phyloP scores from a whole-genome alignment of 1,140 invertebrate species.

The Drosophila trapezifrons region DNA sequence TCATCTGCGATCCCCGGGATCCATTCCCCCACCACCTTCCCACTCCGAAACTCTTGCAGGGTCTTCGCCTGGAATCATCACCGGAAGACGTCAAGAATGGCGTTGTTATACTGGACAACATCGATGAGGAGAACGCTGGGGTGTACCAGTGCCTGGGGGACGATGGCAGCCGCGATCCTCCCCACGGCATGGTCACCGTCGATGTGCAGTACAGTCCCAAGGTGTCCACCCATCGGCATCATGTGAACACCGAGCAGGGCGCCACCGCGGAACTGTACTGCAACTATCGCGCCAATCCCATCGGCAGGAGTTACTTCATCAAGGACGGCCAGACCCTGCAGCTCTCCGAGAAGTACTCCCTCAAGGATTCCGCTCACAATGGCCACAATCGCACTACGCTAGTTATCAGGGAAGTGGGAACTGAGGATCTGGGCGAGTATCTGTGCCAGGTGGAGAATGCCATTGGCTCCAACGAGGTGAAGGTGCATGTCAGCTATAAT shows the following conservation, averaged over 20 bases:
- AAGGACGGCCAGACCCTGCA: conserved; percentile 61
- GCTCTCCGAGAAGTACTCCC: conserved; percentile 64
- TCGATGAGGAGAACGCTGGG: conserved; percentile 68
- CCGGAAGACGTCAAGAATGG: conserved; percentile 52
- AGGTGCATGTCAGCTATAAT: conserved; percentile 62
- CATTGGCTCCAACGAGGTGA: conserved; percentile 64
- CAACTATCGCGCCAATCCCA: conserved; percentile 75
- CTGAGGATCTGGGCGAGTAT: conserved; percentile 73
- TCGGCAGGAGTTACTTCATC: conserved; percentile 63
- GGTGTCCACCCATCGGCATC: conserved; percentile 75
- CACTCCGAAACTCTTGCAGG: conserved; percentile 33
- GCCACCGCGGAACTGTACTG: conserved; percentile 72
- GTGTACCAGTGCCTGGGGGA: conserved; percentile 79
- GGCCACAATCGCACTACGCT: conserved; percentile 75
- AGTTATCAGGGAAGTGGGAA: conserved; percentile 53
- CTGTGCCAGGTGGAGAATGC: conserved; percentile 72
- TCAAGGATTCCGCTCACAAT: conserved; percentile 61
- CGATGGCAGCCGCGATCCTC: conserved; percentile 63
- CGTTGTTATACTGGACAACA: conserved; percentile 58
- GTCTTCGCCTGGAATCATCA: conserved; percentile 50
- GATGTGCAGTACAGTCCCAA: conserved; percentile 76
- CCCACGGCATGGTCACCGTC: conserved; percentile 69
- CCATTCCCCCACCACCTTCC: background rate
- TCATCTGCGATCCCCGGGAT: background rate
- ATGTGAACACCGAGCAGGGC: conserved; percentile 70